A percentile compares a stretch with the other conserved stretches of the same genome.
phyloP scores from a whole-genome alignment of 2,888 invertebrate species.

The Noctua comes region DNA sequence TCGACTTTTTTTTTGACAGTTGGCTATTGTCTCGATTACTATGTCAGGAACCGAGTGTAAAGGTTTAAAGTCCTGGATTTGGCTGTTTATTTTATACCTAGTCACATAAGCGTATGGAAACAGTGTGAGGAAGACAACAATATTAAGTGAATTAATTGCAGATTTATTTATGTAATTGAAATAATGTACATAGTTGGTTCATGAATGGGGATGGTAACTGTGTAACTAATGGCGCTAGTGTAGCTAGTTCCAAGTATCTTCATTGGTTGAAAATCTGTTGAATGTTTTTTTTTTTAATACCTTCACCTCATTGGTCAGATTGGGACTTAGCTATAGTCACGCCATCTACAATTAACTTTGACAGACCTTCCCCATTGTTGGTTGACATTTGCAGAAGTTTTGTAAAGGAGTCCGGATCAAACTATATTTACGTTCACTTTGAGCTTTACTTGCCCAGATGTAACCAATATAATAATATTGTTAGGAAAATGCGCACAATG shows the following conservation, averaged over 20 bases:
- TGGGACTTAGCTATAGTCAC: neutral
- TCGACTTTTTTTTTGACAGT: neutral
- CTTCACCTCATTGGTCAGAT: neutral
- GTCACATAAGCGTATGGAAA: conserved; percentile 59
- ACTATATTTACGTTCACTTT: conserved; percentile 1
- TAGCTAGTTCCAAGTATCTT: neutral
- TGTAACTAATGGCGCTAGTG: neutral
- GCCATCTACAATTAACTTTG: conserved; percentile 1
- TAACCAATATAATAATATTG: conserved; percentile 2
- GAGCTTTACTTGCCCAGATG: conserved; percentile 26
- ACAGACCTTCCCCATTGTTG: neutral
- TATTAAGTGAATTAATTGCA: neutral
- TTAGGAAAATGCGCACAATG: conserved; percentile 53
- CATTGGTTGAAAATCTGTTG: neutral
- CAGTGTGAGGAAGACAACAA: conserved; percentile 16
- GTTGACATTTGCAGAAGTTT: neutral
- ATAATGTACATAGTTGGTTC: neutral
- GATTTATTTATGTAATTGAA: neutral
- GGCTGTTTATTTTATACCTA: conserved; percentile 63
- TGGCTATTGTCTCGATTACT: neutral
- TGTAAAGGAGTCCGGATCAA: conserved; percentile 8
- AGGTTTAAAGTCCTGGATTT: conserved; percentile 28
- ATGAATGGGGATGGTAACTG: neutral
- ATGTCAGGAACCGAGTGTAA: conserved; percentile 8
- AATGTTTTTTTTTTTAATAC: neutral